Evolutionary conservation across 1,140 invertebrate genomes (phyloP).

Genomic region (Condylostylus longicornis): DNA sequence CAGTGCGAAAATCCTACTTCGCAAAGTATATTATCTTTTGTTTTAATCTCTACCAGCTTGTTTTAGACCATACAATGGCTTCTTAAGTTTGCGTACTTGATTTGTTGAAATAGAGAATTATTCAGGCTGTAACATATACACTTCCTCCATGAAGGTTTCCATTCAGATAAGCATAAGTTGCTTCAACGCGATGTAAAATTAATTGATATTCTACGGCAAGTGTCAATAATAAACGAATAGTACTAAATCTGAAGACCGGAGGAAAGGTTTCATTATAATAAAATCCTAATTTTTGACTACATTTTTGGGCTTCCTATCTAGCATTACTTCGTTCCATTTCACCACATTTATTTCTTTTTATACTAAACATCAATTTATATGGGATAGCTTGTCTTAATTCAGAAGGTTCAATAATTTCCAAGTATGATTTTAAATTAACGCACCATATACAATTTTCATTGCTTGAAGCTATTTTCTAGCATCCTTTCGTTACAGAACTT

Average conservation of each 20-base stretch:
- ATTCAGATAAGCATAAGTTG: constrained; percentile 32
- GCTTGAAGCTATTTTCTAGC: constrained; percentile 15
- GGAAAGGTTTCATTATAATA: constrained; percentile 29
- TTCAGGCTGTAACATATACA: constrained; percentile 8
- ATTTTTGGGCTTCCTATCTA: constrained; percentile 29
- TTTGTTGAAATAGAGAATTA: neutral
- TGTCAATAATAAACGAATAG: constrained; percentile 25
- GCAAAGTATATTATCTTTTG: no score
- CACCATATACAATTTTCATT: constrained; percentile 16
- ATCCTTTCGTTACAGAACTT: constrained; percentile 1
- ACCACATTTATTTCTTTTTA: constrained; percentile 10
- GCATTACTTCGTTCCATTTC: constrained; percentile 21
- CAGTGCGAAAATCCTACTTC: no score
- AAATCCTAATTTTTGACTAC: constrained; percentile 23
- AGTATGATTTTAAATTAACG: constrained; percentile 14
- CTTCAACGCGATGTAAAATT: constrained; percentile 24
- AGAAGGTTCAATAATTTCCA: constrained; percentile 11
- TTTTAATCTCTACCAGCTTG: no score
- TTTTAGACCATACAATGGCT: constrained; percentile 5
- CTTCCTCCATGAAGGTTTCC: constrained; percentile 27
- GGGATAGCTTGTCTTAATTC: neutral
- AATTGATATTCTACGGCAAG: constrained; percentile 16
- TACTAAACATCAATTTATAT: constrained; percentile 14
- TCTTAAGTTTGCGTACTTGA: constrained; percentile 1
- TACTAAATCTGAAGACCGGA: constrained; percentile 20